A percentile compares a stretch with the other conserved stretches of the same genome.
Conservation (phyloP, 2,113 vertebrate species). For the Brachionichthys hirsutus region DNA sequence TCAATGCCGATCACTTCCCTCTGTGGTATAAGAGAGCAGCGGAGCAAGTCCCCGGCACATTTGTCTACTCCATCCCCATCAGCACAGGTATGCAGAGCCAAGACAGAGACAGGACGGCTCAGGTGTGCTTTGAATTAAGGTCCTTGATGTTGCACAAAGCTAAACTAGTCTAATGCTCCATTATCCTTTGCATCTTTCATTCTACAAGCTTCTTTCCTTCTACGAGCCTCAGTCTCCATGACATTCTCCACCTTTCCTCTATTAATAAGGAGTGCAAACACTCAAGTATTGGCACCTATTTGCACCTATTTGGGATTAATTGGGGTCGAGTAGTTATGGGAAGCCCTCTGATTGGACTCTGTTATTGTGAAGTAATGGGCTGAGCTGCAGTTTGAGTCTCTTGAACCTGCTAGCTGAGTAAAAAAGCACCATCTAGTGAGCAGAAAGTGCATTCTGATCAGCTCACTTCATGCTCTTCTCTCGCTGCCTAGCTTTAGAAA, state of each 20-base stretch:
- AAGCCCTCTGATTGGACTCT: slow-evolving; percentile 26
- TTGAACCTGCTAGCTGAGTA: background rate
- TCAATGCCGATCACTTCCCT: slow-evolving; percentile 97
- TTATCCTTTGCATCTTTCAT: slow-evolving; percentile 5
- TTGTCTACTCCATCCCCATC: slow-evolving; percentile 96
- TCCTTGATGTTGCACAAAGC: background rate
- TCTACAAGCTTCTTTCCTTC: background rate
- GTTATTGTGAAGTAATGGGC: slow-evolving; percentile 36
- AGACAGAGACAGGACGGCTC: background rate
- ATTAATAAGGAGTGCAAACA: slow-evolving; percentile 36
- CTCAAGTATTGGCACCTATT: slow-evolving; percentile 29
- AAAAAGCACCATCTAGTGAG: slow-evolving; percentile 60
- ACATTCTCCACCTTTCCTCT: slow-evolving; percentile 41
- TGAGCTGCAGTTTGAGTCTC: slow-evolving; percentile 16
- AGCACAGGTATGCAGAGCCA: slow-evolving; percentile 82
- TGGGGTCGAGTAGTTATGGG: slow-evolving; percentile 15
- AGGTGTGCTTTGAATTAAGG: background rate
- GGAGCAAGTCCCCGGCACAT: slow-evolving; percentile 93
- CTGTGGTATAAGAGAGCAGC: slow-evolving; percentile 97
- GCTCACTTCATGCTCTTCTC: slow-evolving; percentile 3
- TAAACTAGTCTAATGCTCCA: background rate
- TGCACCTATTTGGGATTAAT: slow-evolving; percentile 25
- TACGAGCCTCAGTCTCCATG: slow-evolving; percentile 16
- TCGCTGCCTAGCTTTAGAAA: slow-evolving; percentile 74
- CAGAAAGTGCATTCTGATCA: slow-evolving; percentile 4